Base-by-base conservation (phyloP, 2,113 vertebrate genomes). In the Butorides virescens region DNA sequence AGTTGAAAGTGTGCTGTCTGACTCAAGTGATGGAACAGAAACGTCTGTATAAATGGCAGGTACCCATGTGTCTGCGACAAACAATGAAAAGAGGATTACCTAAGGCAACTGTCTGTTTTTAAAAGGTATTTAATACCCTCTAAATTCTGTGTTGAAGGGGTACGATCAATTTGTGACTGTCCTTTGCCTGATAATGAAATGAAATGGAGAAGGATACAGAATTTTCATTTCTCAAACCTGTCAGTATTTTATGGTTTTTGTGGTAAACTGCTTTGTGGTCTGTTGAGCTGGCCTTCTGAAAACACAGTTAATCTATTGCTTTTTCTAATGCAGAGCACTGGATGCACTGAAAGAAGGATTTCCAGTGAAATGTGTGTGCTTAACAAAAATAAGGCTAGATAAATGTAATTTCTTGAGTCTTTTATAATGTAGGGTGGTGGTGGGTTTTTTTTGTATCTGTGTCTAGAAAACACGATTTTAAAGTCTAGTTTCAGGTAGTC, bases 151-250 rank as follows among this genome's bases (percentile, higher is more conserved):
- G 62, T 75, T 87, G 82, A 94, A 90, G 20, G 87, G 90, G 75
- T 96, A 85, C 95, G 84, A 97, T 97, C 95, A 97, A 97, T 98
- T 98, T 95, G 96, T 94, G 97, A 97, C 97, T 97, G 97, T 84
- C 47, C 80, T 80, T 84, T 82, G 73, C 81, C 66, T 86, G 92
- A 75, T 92, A 92, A 87, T 85, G 70, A 90, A 96, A 93, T 86
- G 68, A 92, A 92, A 85, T 92, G 66, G 83, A 92, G 76, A 89
- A 91, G 50, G 77, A 89, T 76, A 58, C 46, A 82, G 91, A 62
- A 68, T 91, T 95, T 94, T 93, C 36, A 79, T 97, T 96, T 94
- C 91, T 95, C 91, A 88, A 53, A 44, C 72, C 62, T 91, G 80
- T 77, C 90, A 86, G 55, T 76, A 23, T 96, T 94, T 94, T 88